Evolutionary conservation across 2,797 vertebrate genomes (phyloP).

Genomic region (Gambusia yucatana): DNA sequence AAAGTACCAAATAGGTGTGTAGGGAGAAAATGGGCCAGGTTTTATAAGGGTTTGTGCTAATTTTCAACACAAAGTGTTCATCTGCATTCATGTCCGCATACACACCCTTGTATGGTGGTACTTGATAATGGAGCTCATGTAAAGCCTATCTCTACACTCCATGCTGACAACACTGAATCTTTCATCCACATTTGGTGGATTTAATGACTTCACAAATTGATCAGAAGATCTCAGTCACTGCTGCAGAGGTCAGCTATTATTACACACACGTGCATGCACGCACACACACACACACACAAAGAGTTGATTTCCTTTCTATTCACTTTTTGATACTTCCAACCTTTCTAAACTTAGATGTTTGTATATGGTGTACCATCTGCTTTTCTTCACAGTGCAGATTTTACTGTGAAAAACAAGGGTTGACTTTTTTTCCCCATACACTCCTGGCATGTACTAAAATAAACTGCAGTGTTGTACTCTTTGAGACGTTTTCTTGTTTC

Average conservation of each 20-base stretch:
- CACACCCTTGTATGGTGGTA: background rate
- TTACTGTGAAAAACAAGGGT: background rate
- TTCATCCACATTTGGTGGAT: slow-evolving; percentile 53
- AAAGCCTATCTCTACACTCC: slow-evolving; percentile 44
- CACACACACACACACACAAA: background rate
- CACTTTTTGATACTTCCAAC: background rate
- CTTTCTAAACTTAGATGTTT: background rate
- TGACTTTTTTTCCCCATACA: background rate
- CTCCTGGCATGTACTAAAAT: background rate
- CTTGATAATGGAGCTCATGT: slow-evolving; percentile 56
- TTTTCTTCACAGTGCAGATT: background rate
- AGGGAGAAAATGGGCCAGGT: slow-evolving; percentile 37
- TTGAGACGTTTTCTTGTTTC: background rate
- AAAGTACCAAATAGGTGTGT: slow-evolving; percentile 45
- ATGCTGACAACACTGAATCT: slow-evolving; percentile 33
- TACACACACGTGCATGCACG: background rate
- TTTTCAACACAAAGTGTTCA: slow-evolving; percentile 34
- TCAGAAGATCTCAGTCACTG: slow-evolving; percentile 55
- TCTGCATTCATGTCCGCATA: background rate
- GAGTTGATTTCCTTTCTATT: background rate
- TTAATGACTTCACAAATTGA: slow-evolving; percentile 68
- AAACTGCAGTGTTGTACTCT: background rate
- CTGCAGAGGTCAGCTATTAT: slow-evolving; percentile 48
- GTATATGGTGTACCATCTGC: background rate
- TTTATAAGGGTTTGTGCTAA: slow-evolving; percentile 29